Evolutionary conservation across 2,888 invertebrate species (phyloP).

Genomic region (Cataglyphis rosenhaueri): DNA sequence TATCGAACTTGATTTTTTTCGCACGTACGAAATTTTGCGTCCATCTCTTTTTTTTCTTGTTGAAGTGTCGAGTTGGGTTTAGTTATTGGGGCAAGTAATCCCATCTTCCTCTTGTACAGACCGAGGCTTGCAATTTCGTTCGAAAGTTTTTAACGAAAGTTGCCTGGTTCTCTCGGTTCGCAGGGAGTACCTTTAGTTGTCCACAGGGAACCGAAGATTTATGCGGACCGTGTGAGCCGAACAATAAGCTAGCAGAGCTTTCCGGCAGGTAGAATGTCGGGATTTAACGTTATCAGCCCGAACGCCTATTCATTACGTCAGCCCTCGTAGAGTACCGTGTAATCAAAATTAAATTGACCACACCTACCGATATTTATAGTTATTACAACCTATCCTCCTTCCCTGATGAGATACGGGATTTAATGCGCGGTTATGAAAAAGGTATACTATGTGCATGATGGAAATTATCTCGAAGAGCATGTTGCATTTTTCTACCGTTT

Average conservation of each 20-base stretch:
- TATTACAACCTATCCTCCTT: conserved; percentile 43
- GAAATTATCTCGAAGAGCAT: conserved; percentile 18
- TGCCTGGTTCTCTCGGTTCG: conserved; percentile 41
- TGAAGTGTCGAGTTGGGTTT: conserved; percentile 19
- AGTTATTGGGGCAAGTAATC: conserved; percentile 40
- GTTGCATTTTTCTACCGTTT: background rate
- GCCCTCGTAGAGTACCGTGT: conserved; percentile 20
- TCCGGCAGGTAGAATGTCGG: conserved; percentile 45
- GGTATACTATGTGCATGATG: conserved; percentile 12
- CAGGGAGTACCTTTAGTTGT: conserved; percentile 42
- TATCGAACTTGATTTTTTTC: background rate
- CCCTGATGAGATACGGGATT: conserved; percentile 14
- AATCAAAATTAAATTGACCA: conserved; percentile 56
- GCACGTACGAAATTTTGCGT: conserved; percentile 38
- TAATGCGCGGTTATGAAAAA: conserved; percentile 19
- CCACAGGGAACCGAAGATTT: conserved; percentile 46
- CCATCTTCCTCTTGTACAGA: conserved; percentile 30
- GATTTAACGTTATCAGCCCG: conserved; percentile 43
- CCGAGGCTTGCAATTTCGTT: conserved; percentile 52
- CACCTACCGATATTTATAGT: conserved; percentile 50
- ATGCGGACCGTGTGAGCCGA: conserved; percentile 40
- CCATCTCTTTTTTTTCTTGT: conserved; percentile 39
- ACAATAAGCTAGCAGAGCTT: conserved; percentile 44
- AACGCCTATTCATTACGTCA: conserved; percentile 51
- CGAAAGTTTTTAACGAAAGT: conserved; percentile 49